These are phyloP conservation scores for Dasyprocta punctata DNA, from an alignment of 2,113 vertebrate species.

Conservation along the genomic window DNA sequence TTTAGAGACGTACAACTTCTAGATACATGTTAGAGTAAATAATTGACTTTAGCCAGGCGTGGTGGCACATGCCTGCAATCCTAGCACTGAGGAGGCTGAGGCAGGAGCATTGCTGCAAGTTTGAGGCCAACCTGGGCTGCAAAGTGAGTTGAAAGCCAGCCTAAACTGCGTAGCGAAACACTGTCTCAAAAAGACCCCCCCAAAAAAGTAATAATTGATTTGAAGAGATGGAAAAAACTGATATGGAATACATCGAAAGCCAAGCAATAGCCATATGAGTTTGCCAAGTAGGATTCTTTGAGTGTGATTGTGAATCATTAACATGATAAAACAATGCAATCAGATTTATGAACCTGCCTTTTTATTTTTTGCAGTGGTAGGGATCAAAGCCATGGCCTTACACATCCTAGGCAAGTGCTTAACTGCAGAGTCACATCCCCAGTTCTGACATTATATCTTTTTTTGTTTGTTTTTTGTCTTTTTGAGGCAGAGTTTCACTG, in stretches of 20 bases:
- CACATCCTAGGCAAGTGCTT: neutral
- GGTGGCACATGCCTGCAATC: no score
- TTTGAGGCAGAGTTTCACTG: neutral
- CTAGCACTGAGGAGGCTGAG: no score
- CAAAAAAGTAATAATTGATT: neutral
- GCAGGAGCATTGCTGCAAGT: no score
- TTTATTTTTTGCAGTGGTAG: neutral
- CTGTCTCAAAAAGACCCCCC: no score
- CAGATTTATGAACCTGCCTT: neutral
- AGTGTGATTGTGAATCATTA: slow-evolving; percentile 44
- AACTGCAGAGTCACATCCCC: neutral
- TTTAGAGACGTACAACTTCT: slow-evolving; percentile 45
- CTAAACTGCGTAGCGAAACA: no score
- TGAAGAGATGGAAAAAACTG: slow-evolving; percentile 21
- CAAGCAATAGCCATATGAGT: neutral
- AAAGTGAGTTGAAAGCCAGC: no score
- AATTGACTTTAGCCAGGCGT: neutral
- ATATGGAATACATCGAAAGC: neutral
- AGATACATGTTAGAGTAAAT: neutral
- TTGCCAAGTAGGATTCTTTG: slow-evolving; percentile 32
- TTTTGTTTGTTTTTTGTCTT: no score
- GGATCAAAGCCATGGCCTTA: neutral
- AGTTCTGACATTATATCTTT: neutral
- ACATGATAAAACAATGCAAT: neutral
- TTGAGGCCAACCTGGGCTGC: no score